These are phyloP conservation scores for Rhinichthys osculus DNA, from an alignment of 2,797 vertebrate genomes.

Conservation along the genomic window DNA sequence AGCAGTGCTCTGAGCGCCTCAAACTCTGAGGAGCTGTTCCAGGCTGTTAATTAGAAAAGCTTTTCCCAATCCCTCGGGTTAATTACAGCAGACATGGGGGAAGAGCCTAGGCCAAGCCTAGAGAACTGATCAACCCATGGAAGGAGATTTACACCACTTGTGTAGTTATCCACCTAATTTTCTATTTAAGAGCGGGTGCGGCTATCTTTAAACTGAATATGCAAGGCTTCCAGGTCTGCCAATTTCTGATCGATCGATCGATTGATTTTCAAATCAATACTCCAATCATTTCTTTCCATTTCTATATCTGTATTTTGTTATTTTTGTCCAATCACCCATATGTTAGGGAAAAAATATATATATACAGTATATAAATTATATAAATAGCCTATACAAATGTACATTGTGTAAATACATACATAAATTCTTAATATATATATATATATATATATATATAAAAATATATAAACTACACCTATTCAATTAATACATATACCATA, in stretches of 20 bases:
- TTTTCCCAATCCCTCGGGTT: slow-evolving; percentile 45
- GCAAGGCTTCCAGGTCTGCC: background rate
- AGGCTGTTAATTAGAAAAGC: slow-evolving; percentile 55
- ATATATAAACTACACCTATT: no score
- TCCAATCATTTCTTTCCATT: background rate
- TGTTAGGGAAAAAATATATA: background rate
- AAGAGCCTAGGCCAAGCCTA: slow-evolving; percentile 31
- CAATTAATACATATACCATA: background rate
- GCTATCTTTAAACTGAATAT: background rate
- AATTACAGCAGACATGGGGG: slow-evolving; percentile 53
- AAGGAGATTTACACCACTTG: background rate
- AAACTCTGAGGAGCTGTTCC: slow-evolving; percentile 40
- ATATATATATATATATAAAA: no score
- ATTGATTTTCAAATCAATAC: background rate
- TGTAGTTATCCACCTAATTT: background rate
- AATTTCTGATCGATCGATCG: background rate
- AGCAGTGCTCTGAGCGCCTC: slow-evolving; percentile 17
- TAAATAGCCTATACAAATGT: background rate
- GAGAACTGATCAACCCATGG: slow-evolving; percentile 14
- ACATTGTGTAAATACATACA: background rate
- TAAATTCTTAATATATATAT: background rate
- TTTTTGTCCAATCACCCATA: background rate
- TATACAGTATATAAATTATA: background rate
- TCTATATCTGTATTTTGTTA: background rate
- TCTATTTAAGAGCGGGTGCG: background rate